Evolutionary conservation across 2,888 invertebrate genomes (phyloP), one percentile per base, ranked within the genome.

Genomic region (Sussaba pulchella): DNA sequence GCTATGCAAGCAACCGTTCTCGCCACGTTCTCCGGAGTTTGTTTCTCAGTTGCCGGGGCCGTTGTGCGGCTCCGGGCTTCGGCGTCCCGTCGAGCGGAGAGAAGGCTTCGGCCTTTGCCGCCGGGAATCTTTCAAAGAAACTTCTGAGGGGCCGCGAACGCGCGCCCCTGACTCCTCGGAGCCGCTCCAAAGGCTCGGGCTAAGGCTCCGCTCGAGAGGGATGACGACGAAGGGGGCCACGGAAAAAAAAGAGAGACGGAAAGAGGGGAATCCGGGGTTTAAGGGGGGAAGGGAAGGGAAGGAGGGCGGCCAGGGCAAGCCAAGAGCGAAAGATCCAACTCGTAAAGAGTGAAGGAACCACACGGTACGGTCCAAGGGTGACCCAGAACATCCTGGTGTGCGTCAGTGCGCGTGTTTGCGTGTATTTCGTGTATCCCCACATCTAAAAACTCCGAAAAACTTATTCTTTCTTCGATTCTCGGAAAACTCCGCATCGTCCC

Each of bases 111-210:
- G 82, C 52, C 69, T 69, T 52, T 17, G 69, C 75, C 75, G 75
- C 69, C 84, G 88, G 85, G 85, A 87, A 88, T 88, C 87, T 88
- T 86, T 88, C 85, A 88, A 88, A 87, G 88, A 85, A 87, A 88
- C 88, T 86, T 88, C 87, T 86, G 84, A 88, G 84, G 87, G 85
- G 83, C 85, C 88, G 88, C 75, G 31, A n/a, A n/a, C 31, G 50
- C 54, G 73, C 57, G 80, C 79, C 81, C 64, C 81, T 79, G 85
- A 76, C 75, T 76, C 61, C 69, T 75, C 57, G 54, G 75, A 39
- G 47, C n/a, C 59, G 69, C 59, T 45, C 21, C 75, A 69, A 50
- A 69, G 26, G 59, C 41, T 52, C 74, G 72, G 31, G 59, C 52
- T 43, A 61, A 10, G 43, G 66, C 6, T 6, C 31, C 31, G 63